Conservation (phyloP, 2,888 invertebrate genomes). For the Epirrita christyi region DNA sequence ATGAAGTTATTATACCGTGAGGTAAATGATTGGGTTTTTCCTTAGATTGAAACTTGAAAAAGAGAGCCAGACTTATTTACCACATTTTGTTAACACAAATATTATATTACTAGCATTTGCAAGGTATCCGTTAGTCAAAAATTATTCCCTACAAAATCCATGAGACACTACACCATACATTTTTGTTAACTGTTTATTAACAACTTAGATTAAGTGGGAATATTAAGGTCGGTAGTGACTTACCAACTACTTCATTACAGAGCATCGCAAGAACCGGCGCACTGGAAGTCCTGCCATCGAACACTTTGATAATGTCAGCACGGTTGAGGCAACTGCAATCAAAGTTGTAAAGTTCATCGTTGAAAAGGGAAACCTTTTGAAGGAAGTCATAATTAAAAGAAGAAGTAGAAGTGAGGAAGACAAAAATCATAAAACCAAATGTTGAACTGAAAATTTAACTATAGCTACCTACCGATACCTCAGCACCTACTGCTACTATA, state of each 20-base stretch:
- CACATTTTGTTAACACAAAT: background rate
- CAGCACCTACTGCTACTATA: no score
- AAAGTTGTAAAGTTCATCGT: conserved; percentile 10
- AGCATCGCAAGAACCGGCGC: conserved; percentile 92
- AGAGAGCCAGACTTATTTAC: background rate
- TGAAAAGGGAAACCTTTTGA: background rate
- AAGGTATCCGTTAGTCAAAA: no score
- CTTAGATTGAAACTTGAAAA: background rate
- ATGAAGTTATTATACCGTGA: background rate
- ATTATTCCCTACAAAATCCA: no score
- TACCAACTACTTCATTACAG: conserved; percentile 90
- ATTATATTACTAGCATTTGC: no score
- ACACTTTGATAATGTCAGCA: conserved; percentile 93
- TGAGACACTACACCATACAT: no score
- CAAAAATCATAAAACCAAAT: no score
- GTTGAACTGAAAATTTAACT: no score
- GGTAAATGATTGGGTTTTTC: background rate
- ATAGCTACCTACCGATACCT: no score
- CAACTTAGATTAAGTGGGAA: no score
- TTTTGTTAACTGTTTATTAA: no score
- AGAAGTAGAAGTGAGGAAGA: no score
- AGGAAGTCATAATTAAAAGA: no score
- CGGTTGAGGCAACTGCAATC: conserved; percentile 91
- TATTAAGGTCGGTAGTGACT: conserved; percentile 32
- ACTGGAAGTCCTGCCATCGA: conserved; percentile 90